These are phyloP conservation scores for Poecile montanus DNA, from an alignment of 2,797 vertebrate genomes.

Conservation along the genomic window DNA sequence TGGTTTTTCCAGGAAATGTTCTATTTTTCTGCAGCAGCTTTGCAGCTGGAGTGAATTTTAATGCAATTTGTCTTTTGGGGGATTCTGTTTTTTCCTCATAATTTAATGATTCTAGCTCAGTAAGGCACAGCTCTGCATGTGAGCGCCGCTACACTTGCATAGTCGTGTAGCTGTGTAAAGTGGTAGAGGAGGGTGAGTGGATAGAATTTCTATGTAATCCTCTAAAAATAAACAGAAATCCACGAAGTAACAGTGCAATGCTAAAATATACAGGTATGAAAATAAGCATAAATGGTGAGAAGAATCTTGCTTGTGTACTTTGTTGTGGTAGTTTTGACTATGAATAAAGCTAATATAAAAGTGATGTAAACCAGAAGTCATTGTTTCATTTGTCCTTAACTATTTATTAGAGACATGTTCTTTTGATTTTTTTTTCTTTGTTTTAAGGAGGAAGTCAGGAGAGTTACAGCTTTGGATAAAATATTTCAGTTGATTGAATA, in stretches of 20 bases:
- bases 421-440: neutral
- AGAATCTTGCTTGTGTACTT: neutral
- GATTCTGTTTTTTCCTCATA: neutral
- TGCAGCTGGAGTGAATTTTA: constrained; percentile 31
- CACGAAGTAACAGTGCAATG: neutral
- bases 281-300: neutral
- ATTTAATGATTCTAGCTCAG: neutral
- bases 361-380: neutral
- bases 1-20: constrained; percentile 23
- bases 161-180: neutral
- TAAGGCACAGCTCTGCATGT: neutral
- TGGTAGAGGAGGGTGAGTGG: neutral
- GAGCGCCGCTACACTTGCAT: neutral
- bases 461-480: neutral
- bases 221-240: constrained; percentile 12
- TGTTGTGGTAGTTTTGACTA: neutral
- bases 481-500: neutral
- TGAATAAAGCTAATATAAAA: neutral
- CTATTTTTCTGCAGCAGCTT: constrained; percentile 31
- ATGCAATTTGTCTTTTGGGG: neutral
- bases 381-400: neutral
- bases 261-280: neutral
- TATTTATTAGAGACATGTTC: neutral
- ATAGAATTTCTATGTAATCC: neutral
- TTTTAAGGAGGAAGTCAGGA: neutral